Conservation (phyloP, 2,113 vertebrate genomes). For the Hippoglossus stenolepis region DNA sequence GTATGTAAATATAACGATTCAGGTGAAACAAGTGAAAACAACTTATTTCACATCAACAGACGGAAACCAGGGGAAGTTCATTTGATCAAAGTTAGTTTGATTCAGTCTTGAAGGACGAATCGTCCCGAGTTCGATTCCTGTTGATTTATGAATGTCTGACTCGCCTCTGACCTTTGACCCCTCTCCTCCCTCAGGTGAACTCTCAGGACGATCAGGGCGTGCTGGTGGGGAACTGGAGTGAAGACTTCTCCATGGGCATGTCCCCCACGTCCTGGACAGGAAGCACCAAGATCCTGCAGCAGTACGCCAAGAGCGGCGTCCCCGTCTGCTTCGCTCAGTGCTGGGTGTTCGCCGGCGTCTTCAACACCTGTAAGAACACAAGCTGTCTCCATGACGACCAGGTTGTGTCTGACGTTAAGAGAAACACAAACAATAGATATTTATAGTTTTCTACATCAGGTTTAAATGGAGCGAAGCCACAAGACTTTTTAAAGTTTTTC, state of each 20-base stretch:
- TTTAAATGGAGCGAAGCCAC: no score
- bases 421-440: no score
- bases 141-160: not conserved
- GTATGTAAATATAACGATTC: no score
- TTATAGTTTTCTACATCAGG: no score
- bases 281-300: conserved; percentile 88
- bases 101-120: no score
- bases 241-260: conserved; percentile 79
- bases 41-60: no score
- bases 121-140: not conserved
- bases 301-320: conserved; percentile 80
- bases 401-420: no score
- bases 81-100: no score
- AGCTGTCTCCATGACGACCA: no score
- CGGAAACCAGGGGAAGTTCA: no score
- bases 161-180: not conserved
- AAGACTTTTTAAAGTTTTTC: no score
- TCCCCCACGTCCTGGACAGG: conserved; percentile 91
- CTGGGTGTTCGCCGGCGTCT: conserved; percentile 95
- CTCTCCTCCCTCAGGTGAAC: conserved; percentile 84
- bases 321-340: conserved; percentile 91
- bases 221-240: conserved; percentile 90
- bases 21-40: no score
- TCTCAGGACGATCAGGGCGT: conserved; percentile 90
- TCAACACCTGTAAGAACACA: conserved; percentile 88